Evolutionary conservation across 2,888 invertebrate genomes (phyloP), one percentile per base, ranked within the genome.

Genomic region (Tipula lateralis): DNA sequence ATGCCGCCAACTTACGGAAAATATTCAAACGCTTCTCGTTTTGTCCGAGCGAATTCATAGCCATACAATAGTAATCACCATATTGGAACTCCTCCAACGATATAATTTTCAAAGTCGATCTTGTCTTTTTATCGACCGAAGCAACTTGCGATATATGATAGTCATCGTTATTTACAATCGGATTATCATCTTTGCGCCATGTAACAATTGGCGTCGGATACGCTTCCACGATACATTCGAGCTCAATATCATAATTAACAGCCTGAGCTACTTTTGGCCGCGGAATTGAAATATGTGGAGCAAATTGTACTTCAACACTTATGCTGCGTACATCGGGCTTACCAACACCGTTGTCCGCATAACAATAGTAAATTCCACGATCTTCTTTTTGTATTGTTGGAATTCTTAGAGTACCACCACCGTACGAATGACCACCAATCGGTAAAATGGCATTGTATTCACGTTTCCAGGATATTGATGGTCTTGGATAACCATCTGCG

Each of bases 401-500:
- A 13, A 90, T 88, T 84, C 87, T 87, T 5, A 90, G 85, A 5
- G 87, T 88, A 7, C 87, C 88, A 3, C 90, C 90, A 24, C 87
- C 86, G 44, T n/a, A 85, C 12, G 85, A 83, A 81, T 87, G 87
- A 2, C 90, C 90, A 0, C 90, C 90, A 3, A 87, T 87, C 0
- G 90, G 90, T 88, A 90, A 88, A 12, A 90, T 88, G 7, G 91
- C 92, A 86, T 95, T 92, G 83, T 93, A 93, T 90, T 93, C 91
- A 82, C 92, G 93, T 85, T 93, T 92, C 95, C 95, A 95, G 0
- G 92, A 91, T 16, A 94, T 91, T 84, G 92, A 92, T 0, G 96
- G 96, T 87, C 93, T 92, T 0, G 96, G 96, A 88, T 94, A 96
- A 0, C 96, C 96, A 86, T 93, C 93, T 0, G 95, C 95, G 84